These are phyloP conservation scores for Coracias cyanogaster DNA, from an alignment of 2,797 vertebrate genomes.

Conservation along the genomic window DNA sequence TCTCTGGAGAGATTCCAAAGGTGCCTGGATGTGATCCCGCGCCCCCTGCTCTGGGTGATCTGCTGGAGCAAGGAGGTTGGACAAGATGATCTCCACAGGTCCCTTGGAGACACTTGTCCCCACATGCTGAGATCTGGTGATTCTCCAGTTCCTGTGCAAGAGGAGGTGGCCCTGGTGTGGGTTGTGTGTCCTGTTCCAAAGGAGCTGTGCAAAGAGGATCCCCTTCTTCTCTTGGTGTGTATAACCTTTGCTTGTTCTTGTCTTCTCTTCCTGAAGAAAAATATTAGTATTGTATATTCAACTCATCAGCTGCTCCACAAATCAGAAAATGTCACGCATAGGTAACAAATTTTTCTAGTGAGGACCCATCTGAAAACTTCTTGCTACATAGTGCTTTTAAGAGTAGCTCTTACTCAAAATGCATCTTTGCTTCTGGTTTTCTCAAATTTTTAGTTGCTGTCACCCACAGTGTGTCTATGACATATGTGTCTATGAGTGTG, in stretches of 20 bases:
- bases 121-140: too few relatives aligned
- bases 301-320: too few relatives aligned
- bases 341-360: not conserved
- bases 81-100: too few relatives aligned
- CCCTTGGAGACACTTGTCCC: too few relatives aligned
- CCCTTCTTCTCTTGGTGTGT: not conserved
- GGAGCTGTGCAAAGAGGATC: not conserved
- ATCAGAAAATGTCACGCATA: not conserved
- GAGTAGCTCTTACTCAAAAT: not conserved
- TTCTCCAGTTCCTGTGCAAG: fast-evolving
- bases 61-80: too few relatives aligned
- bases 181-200: not conserved
- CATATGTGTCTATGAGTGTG: not conserved
- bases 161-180: fast-evolving
- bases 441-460: not conserved
- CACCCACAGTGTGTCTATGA: not conserved
- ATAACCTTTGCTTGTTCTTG: fast-evolving
- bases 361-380: not conserved
- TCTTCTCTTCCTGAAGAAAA: not conserved
- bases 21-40: too few relatives aligned
- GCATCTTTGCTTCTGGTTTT: not conserved
- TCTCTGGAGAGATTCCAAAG: too few relatives aligned
- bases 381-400: not conserved
- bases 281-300: fast-evolving
- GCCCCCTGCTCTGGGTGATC: too few relatives aligned